Evolutionary conservation across 2,888 invertebrate genomes (phyloP).

Genomic region (Chelonus formosanus): DNA sequence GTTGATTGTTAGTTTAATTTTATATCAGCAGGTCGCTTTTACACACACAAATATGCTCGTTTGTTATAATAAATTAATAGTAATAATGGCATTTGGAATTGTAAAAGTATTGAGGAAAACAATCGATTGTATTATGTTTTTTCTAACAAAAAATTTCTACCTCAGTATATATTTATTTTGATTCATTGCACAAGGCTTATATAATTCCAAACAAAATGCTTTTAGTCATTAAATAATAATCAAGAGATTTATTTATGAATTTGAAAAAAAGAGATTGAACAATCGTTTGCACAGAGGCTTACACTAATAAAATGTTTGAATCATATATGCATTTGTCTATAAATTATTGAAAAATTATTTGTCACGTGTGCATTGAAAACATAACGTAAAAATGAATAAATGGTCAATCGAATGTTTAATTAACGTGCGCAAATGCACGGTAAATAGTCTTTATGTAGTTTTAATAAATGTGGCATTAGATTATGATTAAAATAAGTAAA

Average conservation of each 20-base stretch:
- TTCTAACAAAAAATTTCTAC: slow-evolving; percentile 26
- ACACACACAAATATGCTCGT: slow-evolving; percentile 4
- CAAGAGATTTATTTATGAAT: neutral
- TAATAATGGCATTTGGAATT: slow-evolving; percentile 9
- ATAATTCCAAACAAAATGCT: neutral
- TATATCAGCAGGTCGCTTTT: neutral
- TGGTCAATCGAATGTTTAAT: slow-evolving; percentile 10
- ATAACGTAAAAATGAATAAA: too few relatives aligned
- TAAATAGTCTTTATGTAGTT: slow-evolving; percentile 5
- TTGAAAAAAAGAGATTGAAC: neutral
- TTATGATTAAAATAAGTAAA: slow-evolving; percentile 1
- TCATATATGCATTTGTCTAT: too few relatives aligned
- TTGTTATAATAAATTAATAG: slow-evolving; percentile 1
- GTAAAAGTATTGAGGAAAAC: slow-evolving; percentile 1
- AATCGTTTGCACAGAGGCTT: too few relatives aligned
- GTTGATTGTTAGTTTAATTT: too few relatives aligned
- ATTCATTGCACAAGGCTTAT: neutral
- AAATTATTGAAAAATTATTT: too few relatives aligned
- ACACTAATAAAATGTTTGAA: too few relatives aligned
- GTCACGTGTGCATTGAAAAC: too few relatives aligned
- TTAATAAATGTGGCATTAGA: slow-evolving; percentile 8
- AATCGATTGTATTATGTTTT: slow-evolving; percentile 6
- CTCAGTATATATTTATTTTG: slow-evolving; percentile 17
- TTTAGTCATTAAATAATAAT: neutral
- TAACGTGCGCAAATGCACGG: neutral